A percentile compares a stretch with the other conserved stretches of the same genome.
Conservation (phyloP, 1,140 invertebrate species). For the Ooceraea biroi region DNA sequence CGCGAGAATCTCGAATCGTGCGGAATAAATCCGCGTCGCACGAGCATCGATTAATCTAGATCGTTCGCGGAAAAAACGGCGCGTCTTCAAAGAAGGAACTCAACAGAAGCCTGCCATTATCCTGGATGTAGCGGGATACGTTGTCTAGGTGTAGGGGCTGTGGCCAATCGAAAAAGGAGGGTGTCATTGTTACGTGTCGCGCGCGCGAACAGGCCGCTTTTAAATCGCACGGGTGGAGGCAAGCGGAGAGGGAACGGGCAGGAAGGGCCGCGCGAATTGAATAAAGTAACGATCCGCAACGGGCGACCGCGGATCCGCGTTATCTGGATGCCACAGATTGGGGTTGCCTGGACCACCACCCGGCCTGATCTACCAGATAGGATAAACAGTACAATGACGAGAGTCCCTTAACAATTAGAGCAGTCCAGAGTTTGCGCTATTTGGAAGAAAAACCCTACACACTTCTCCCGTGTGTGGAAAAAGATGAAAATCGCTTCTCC, state of each 20-base stretch:
- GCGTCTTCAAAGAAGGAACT: constrained; percentile 24
- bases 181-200: constrained; percentile 64
- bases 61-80: background rate
- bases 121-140: constrained; percentile 21
- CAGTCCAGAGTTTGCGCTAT: background rate
- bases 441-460: background rate
- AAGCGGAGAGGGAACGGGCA: constrained; percentile 25
- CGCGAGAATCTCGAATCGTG: background rate
- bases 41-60: constrained; percentile 35
- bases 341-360: constrained; percentile 57
- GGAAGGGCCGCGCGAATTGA: constrained; percentile 67
- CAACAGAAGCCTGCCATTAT: constrained; percentile 27
- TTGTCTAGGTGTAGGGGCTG: constrained; percentile 28
- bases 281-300: constrained; percentile 78
- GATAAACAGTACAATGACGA: constrained; percentile 24
- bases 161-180: constrained; percentile 65
- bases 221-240: constrained; percentile 65
- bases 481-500: background rate
- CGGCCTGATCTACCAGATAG: constrained; percentile 66
- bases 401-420: constrained; percentile 6
- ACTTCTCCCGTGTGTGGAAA: background rate
- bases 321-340: constrained; percentile 79
- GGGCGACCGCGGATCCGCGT: constrained; percentile 60
- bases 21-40: constrained; percentile 24
- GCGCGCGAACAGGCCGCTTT: constrained; percentile 60